Percentiles rank a stretch among this genome's conserved stretches.
phyloP scores from a whole-genome alignment of 2,888 invertebrate genomes.

The Ormyrus nitidulus region DNA sequence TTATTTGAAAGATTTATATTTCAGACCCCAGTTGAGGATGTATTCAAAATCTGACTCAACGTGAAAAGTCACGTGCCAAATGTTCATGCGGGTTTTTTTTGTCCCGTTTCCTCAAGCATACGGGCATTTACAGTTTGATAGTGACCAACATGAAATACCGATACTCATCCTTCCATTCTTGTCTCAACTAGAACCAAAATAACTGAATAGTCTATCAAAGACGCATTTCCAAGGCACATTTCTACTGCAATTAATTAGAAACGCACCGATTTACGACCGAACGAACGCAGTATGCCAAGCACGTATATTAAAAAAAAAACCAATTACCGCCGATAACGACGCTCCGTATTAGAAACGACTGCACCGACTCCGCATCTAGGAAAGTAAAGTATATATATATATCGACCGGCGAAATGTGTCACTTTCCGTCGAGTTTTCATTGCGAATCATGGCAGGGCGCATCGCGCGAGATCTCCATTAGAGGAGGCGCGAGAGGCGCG shows the following conservation, averaged over 20 bases:
- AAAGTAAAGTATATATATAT: neutral
- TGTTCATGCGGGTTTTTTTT: slow-evolving; percentile 27
- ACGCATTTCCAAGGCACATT: too few species aligned
- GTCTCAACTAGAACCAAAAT: neutral
- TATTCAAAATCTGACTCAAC: slow-evolving; percentile 2
- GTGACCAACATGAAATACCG: too few species aligned
- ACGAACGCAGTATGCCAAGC: too few species aligned
- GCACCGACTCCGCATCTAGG: slow-evolving; percentile 1
- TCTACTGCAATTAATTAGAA: too few species aligned
- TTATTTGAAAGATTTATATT: slow-evolving; percentile 15
- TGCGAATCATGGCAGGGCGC: neutral
- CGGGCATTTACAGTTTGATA: slow-evolving; percentile 1
- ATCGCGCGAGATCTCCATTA: slow-evolving; percentile 2
- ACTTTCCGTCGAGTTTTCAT: slow-evolving; percentile 19
- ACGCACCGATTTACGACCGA: too few species aligned
- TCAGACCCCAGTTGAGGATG: neutral
- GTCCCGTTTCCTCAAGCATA: slow-evolving; percentile 18
- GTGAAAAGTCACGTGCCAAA: neutral
- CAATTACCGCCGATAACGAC: too few species aligned
- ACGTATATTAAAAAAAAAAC: too few species aligned
- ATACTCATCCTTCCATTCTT: neutral
- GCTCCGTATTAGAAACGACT: neutral
- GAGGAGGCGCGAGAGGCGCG: slow-evolving; percentile 19
- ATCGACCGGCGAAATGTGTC: slow-evolving; percentile 23
- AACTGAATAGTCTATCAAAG: too few species aligned